A percentile compares a stretch with the other conserved stretches of the same genome.
Conservation (phyloP, 2,888 invertebrate species). For the Heliconius charithonia region DNA sequence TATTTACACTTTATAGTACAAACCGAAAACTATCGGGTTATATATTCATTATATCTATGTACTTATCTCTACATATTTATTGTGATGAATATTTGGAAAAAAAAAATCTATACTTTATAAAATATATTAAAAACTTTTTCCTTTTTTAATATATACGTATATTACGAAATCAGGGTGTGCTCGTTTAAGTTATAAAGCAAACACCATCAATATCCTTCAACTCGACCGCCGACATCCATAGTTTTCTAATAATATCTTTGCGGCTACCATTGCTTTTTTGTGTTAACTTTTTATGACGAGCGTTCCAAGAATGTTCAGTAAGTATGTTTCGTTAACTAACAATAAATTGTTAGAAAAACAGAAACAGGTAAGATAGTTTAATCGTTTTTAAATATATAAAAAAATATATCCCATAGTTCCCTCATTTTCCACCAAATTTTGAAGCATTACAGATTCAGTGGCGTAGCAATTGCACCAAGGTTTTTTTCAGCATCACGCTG, state of each 20-base stretch:
- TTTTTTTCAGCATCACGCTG: too few species aligned
- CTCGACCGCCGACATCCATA: conserved; percentile 10
- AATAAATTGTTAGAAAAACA: not conserved
- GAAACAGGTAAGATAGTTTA: not conserved
- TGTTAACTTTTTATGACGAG: conserved; percentile 15
- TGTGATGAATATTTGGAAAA: too few species aligned
- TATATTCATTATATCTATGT: too few species aligned
- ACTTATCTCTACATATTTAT: too few species aligned
- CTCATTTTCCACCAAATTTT: too few species aligned
- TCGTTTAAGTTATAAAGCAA: conserved; percentile 11
- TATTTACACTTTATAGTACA: too few species aligned
- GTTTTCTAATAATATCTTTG: conserved; percentile 18
- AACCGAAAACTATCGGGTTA: too few species aligned
- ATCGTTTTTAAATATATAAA: too few species aligned
- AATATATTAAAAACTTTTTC: not conserved
- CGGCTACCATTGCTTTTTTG: conserved; percentile 1
- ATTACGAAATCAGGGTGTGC: conserved; percentile 25
- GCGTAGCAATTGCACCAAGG: too few species aligned
- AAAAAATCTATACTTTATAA: too few species aligned
- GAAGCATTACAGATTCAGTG: too few species aligned
- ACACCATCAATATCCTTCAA: conserved; percentile 23
- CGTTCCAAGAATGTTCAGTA: not conserved
- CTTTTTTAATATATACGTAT: not conserved
- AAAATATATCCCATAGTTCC: too few species aligned
- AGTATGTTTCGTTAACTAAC: not conserved